Evolutionary conservation across 1,140 invertebrate species (phyloP).

Genomic region (Muscidifurax raptorellus): DNA sequence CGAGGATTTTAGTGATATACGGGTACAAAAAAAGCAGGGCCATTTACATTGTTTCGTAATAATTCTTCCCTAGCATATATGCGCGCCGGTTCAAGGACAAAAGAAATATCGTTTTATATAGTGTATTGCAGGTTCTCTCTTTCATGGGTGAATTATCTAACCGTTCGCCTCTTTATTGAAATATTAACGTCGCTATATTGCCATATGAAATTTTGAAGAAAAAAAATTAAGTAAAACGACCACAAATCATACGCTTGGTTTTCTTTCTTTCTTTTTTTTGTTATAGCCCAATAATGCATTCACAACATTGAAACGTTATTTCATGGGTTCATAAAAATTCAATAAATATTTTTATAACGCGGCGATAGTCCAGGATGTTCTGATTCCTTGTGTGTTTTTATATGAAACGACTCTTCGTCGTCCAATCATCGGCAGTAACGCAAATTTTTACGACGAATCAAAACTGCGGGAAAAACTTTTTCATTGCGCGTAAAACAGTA

Average conservation of each 20-base stretch:
- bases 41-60: constrained; percentile 47
- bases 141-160: constrained; percentile 22
- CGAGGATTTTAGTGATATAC: constrained; percentile 37
- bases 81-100: constrained; percentile 7
- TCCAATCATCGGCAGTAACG: constrained; percentile 13
- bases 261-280: no score
- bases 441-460: constrained; percentile 36
- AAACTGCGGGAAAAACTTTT: constrained; percentile 32
- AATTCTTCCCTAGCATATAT: constrained; percentile 35
- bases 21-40: constrained; percentile 20
- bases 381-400: not conserved
- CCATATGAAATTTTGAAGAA: not conserved
- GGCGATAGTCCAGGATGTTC: not conserved
- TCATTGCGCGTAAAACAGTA: constrained; percentile 12
- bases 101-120: constrained; percentile 33
- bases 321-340: not conserved
- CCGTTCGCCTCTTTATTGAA: not conserved
- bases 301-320: not conserved
- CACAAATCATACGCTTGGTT: no score
- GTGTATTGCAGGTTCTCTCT: not conserved
- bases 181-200: not conserved
- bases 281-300: not conserved
- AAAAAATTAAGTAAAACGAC: not conserved
- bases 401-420: not conserved
- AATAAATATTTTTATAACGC: no score